A percentile compares a stretch with the other conserved stretches of the same genome.
phyloP scores from a whole-genome alignment of 2,113 vertebrate genomes.

The Eubucco bourcierii region DNA sequence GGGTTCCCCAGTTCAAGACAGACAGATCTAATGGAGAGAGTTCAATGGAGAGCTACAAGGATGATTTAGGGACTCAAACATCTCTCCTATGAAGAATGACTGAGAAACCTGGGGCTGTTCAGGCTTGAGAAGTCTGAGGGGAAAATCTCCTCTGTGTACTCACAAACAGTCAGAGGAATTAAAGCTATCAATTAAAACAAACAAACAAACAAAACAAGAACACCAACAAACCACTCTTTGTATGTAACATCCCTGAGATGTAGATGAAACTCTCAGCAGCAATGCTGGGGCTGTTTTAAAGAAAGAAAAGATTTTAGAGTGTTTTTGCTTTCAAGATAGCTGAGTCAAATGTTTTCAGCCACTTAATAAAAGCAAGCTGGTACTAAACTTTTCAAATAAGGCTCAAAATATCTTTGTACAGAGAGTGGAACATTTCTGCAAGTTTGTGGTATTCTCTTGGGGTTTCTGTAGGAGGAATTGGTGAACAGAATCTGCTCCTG shows the following conservation, averaged over 20 bases:
- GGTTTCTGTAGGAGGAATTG: background rate
- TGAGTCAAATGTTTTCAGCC: background rate
- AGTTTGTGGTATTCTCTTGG: background rate
- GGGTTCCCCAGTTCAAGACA: too few relatives aligned
- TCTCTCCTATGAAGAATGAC: too few relatives aligned
- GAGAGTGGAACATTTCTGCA: background rate
- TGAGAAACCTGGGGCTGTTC: too few relatives aligned
- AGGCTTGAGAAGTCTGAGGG: too few relatives aligned
- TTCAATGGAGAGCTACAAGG: too few relatives aligned
- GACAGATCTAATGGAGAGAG: too few relatives aligned
- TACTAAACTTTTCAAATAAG: background rate
- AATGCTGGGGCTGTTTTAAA: background rate
- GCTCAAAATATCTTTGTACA: background rate
- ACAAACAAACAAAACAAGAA: too few relatives aligned
- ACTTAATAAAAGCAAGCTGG: conserved; percentile 22
- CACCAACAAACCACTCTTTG: background rate
- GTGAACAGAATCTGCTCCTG: background rate
- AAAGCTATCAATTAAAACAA: background rate
- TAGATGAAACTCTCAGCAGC: background rate
- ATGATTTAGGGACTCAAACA: too few relatives aligned
- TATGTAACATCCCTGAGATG: background rate
- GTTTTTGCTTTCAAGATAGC: background rate
- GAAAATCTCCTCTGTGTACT: background rate
- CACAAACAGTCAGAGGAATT: background rate
- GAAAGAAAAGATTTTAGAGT: background rate